phyloP scores from a whole-genome alignment of 2,113 vertebrate species.

The Engystomops pustulosus region DNA sequence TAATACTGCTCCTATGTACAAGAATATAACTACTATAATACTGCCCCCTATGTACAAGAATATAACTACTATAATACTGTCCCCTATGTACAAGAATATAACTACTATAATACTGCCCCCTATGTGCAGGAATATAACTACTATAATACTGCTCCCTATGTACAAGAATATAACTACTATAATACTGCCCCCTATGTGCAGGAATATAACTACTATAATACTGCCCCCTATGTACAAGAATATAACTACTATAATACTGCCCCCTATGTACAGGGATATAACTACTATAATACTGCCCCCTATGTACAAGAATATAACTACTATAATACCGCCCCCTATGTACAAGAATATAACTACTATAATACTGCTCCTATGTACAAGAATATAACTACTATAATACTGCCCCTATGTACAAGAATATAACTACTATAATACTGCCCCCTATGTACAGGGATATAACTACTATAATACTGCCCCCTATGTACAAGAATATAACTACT shows the following conservation, averaged over 20 bases:
- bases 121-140: conserved; percentile 6
- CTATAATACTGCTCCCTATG: background rate
- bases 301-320: conserved; percentile 1
- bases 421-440: background rate
- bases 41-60: background rate
- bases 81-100: conserved; percentile 1
- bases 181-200: background rate
- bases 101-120: background rate
- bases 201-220: background rate
- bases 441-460: too few relatives aligned
- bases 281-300: background rate
- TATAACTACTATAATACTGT: conserved; percentile 8
- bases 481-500: too few relatives aligned
- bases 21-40: too few relatives aligned
- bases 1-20: too few relatives aligned
- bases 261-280: background rate
- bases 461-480: too few relatives aligned
- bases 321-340: background rate
- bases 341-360: background rate
- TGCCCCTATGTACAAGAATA: background rate
- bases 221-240: background rate
- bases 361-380: background rate
- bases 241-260: conserved; percentile 7
- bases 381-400: conserved; percentile 11
- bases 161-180: conserved; percentile 12